Conservation (phyloP, 2,797 vertebrate genomes). For the Labeo calbasu region DNA sequence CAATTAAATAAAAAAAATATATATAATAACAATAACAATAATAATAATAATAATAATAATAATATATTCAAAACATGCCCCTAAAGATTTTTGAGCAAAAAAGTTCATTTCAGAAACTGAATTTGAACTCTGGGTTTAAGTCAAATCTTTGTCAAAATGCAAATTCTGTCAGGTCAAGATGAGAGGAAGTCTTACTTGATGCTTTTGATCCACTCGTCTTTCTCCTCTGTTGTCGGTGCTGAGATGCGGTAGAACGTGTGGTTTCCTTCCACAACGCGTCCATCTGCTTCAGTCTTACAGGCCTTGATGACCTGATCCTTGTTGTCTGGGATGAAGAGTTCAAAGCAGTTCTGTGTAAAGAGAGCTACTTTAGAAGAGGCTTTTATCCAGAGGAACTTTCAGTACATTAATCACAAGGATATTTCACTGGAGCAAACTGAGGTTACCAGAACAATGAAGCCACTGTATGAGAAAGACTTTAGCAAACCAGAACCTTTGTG, state of each 20-base stretch:
- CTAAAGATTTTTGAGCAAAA: neutral
- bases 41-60: too few relatives aligned
- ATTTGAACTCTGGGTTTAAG: neutral
- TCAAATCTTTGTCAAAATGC: neutral
- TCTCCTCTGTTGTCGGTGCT: slow-evolving; percentile 90
- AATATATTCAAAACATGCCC: neutral
- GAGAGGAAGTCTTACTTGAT: slow-evolving; percentile 84
- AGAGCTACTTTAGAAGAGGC: slow-evolving; percentile 14
- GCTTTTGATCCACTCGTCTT: slow-evolving; percentile 97
- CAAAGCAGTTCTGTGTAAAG: slow-evolving; percentile 91
- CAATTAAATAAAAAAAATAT: too few relatives aligned
- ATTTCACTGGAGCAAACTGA: neutral
- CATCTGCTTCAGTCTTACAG: slow-evolving; percentile 96
- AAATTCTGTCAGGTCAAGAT: neutral
- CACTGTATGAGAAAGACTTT: neutral
- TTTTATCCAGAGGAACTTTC: neutral
- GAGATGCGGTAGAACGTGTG: slow-evolving; percentile 97
- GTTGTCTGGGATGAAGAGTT: slow-evolving; percentile 96
- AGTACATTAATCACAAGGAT: neutral
- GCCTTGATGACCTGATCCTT: slow-evolving; percentile 99
- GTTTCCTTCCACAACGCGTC: slow-evolving; percentile 96
- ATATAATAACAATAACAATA: too few relatives aligned
- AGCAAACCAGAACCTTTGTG: neutral
- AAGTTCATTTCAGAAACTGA: neutral
- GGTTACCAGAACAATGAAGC: neutral